Evolutionary conservation across 1,140 invertebrate genomes (phyloP), one percentile per base, ranked within the genome.

Genomic region (Meloidogyne exigua): DNA sequence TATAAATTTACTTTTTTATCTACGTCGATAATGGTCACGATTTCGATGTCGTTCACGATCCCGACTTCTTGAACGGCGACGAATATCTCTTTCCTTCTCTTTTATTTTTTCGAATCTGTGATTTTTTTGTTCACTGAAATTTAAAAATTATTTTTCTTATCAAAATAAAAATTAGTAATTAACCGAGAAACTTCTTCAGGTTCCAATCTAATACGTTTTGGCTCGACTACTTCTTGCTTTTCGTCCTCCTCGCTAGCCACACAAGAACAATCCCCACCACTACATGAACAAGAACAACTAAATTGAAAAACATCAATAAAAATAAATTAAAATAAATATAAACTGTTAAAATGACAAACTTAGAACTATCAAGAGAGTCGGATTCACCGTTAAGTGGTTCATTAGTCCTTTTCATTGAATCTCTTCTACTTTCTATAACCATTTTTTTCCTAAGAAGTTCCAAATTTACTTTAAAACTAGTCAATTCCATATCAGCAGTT

Each of bases 261-360:
- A 39, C 84, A 85, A 13, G 84, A 85, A 62, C 84, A 85, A 72
- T 85, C 84, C 0, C 84, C 84, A 23, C 84, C 84, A 44, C 79
- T 81, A 63, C 84, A 85, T 0, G 85, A 87, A 62, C 84, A 85
- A 10, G 84, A 85, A 64, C 84, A 85, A 65, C 82, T 82, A 42
- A 77, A 82, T 32, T 18, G 25, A 76, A 77, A 32, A 49, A 26
- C 13, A 42, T 12, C 0, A 68, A 76, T 65, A 21, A 76, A 76
- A 25, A 57, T 12, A 76, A 10, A 67, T 13, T n/a, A 72, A 62
- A 57, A 21, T 11, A 68, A 57, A 62, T 32, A 28, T 25, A n/a
- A 71, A 15, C 12, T n/a, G 15, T 10, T n/a, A 5, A 36, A 70
- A 71, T 25, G 25, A 81, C 49, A 62, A 21, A 82, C 81, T 83